A percentile compares a stretch with the other conserved stretches of the same genome.
Evolutionary conservation across 2,888 invertebrate genomes (phyloP).

Genomic region (Drosophila emarginata): DNA sequence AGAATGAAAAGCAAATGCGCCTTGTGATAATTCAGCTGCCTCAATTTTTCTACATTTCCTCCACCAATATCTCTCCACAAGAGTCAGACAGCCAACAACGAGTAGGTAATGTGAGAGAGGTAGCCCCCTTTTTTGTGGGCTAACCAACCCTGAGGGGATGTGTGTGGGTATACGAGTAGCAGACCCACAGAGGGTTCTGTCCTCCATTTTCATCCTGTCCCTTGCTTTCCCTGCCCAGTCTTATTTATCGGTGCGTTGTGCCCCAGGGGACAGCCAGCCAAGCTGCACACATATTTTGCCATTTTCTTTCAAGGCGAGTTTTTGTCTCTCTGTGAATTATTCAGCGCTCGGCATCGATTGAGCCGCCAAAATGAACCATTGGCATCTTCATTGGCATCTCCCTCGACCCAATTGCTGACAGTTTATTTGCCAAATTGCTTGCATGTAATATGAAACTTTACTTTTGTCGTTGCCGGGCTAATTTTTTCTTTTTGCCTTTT

Average conservation of each 20-base stretch:
- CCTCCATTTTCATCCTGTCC: not conserved
- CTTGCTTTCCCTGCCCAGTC: slow-evolving; percentile 20
- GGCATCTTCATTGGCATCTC: slow-evolving; percentile 34
- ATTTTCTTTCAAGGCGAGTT: slow-evolving; percentile 31
- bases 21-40: slow-evolving; percentile 44
- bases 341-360: slow-evolving; percentile 71
- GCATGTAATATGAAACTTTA: slow-evolving; percentile 75
- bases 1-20: slow-evolving; percentile 22
- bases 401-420: slow-evolving; percentile 65
- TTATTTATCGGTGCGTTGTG: slow-evolving; percentile 73
- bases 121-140: slow-evolving; percentile 12
- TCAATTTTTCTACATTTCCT: slow-evolving; percentile 28
- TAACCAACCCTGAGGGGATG: slow-evolving; percentile 33
- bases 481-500: slow-evolving; percentile 48
- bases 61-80: not conserved
- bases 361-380: slow-evolving; percentile 38
- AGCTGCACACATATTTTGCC: slow-evolving; percentile 59
- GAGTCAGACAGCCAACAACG: too few relatives aligned
- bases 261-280: slow-evolving; percentile 60
- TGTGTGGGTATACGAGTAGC: not conserved
- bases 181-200: too few relatives aligned
- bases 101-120: slow-evolving; percentile 16
- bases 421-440: slow-evolving; percentile 80
- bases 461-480: slow-evolving; percentile 56
- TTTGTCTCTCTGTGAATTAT: slow-evolving; percentile 61